Percentiles rank a stretch among this genome's conserved stretches.
phyloP scores from a whole-genome alignment of 2,888 invertebrate genomes.

The Drosophila pseudotakahashii region DNA sequence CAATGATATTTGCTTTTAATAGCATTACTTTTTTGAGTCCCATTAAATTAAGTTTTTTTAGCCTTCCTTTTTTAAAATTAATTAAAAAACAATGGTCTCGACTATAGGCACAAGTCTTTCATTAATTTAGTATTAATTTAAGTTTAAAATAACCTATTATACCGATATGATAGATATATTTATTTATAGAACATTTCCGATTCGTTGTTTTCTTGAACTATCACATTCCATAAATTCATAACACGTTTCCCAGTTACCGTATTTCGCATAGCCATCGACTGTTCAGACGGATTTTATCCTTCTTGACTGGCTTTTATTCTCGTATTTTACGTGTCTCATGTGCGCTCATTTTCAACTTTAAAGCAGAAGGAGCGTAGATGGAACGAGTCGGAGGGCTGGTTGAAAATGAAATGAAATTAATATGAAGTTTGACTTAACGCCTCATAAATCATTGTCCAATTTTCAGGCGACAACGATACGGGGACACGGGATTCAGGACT shows the following conservation, averaged over 20 bases:
- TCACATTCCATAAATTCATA: conserved; percentile 55
- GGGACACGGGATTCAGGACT: conserved; percentile 41
- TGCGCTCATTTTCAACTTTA: conserved; percentile 56
- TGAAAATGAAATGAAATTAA: conserved; percentile 78
- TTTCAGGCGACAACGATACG: conserved; percentile 57
- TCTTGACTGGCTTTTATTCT: conserved; percentile 48
- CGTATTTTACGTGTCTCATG: conserved; percentile 43
- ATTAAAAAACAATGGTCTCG: too few relatives aligned
- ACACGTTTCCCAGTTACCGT: conserved; percentile 59
- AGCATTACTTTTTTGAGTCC: too few relatives aligned
- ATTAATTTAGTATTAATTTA: too few relatives aligned
- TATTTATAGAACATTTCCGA: neutral
- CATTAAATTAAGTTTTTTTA: too few relatives aligned
- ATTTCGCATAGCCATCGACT: conserved; percentile 33
- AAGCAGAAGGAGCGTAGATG: conserved; percentile 26
- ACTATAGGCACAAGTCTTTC: too few relatives aligned
- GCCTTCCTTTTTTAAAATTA: too few relatives aligned
- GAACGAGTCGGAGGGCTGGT: conserved; percentile 36
- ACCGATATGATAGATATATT: too few relatives aligned
- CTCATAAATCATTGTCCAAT: conserved; percentile 80
- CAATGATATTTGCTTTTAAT: too few relatives aligned
- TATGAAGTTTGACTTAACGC: conserved; percentile 80
- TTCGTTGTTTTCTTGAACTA: conserved; percentile 1
- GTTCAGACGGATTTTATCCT: conserved; percentile 53
- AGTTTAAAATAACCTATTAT: too few relatives aligned